Evolutionary conservation across 2,888 invertebrate species (phyloP).

Genomic region (Epistrophella euchroma): DNA sequence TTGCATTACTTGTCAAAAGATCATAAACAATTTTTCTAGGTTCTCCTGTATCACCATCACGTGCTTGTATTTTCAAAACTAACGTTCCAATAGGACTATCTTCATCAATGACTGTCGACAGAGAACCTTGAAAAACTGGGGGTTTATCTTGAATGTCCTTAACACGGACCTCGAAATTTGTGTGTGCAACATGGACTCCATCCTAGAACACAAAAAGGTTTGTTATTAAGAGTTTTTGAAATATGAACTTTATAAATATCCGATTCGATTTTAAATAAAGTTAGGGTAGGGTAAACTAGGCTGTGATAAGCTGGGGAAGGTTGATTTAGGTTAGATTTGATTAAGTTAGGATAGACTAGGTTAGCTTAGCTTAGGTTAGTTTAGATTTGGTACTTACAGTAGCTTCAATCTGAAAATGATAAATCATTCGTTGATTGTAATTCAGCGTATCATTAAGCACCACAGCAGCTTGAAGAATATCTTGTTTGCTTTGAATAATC

Average conservation of each 20-base stretch:
- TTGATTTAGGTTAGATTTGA: too few species aligned
- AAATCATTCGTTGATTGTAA: slow-evolving; percentile 91
- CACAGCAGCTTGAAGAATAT: slow-evolving; percentile 89
- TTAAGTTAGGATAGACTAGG: too few species aligned
- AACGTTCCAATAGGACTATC: slow-evolving; percentile 93
- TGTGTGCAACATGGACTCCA: slow-evolving; percentile 89
- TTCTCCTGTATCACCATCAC: slow-evolving; percentile 93
- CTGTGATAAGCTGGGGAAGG: too few species aligned
- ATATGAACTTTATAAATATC: too few species aligned
- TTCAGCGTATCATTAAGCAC: slow-evolving; percentile 89
- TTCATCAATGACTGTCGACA: slow-evolving; percentile 91
- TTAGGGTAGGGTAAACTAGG: too few species aligned
- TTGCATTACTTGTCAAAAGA: slow-evolving; percentile 89
- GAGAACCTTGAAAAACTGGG: slow-evolving; percentile 91
- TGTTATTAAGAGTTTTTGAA: too few species aligned
- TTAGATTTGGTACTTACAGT: slow-evolving; percentile 86
- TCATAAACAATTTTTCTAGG: slow-evolving; percentile 92
- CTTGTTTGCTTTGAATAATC: slow-evolving; percentile 84
- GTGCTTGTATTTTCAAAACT: slow-evolving; percentile 91
- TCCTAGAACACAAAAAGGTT: slow-evolving; percentile 85
- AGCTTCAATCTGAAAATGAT: slow-evolving; percentile 90
- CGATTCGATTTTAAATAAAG: not conserved
- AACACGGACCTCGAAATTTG: slow-evolving; percentile 91
- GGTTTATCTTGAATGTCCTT: slow-evolving; percentile 94
- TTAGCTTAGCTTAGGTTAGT: not conserved